These are phyloP conservation scores for Paracanthobrama guichenoti DNA, from an alignment of 2,113 vertebrate species.

Conservation along the genomic window DNA sequence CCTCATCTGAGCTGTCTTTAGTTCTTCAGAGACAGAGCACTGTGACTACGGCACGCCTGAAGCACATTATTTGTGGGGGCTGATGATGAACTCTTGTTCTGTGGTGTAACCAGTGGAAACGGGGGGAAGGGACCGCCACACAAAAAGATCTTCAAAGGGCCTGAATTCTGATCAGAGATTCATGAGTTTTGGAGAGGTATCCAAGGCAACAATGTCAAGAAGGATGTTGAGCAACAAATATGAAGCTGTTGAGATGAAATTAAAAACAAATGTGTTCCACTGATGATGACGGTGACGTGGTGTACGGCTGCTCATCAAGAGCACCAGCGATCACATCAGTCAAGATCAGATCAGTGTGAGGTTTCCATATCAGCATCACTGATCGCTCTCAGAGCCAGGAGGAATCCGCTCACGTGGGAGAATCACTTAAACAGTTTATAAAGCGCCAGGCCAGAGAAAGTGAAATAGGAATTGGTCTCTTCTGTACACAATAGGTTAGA, in stretches of 20 bases:
- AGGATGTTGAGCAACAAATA: no score
- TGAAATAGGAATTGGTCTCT: neutral
- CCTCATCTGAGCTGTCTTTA: neutral
- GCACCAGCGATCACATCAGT: neutral
- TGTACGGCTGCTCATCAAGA: neutral
- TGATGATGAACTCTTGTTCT: neutral
- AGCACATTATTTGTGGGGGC: neutral
- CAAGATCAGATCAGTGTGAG: neutral
- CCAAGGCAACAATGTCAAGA: neutral
- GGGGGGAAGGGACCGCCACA: neutral
- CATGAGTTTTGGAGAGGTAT: conserved; percentile 10
- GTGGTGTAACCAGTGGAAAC: neutral
- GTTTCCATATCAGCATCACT: neutral
- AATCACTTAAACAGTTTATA: neutral
- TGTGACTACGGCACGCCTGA: neutral
- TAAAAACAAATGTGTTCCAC: neutral
- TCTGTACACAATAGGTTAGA: neutral
- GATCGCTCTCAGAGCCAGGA: neutral
- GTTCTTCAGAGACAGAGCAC: neutral
- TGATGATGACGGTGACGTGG: neutral
- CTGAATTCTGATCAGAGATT: neutral
- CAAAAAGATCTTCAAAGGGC: neutral
- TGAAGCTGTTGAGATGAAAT: neutral
- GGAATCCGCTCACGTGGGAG: neutral
- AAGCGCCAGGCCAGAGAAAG: neutral